phyloP scores from a whole-genome alignment of 2,888 invertebrate genomes.

The Hypolimnas misippus region DNA sequence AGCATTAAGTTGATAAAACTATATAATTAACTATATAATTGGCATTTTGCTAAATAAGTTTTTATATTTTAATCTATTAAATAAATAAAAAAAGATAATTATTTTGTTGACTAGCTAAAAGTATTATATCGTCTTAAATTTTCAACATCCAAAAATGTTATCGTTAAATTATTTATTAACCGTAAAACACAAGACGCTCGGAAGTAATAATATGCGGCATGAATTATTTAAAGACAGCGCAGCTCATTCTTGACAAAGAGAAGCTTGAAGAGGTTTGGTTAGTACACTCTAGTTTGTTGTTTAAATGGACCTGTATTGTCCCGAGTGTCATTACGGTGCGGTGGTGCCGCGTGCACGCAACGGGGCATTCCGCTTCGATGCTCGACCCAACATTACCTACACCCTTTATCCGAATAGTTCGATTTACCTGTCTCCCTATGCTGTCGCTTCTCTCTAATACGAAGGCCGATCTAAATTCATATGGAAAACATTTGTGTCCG shows the following conservation, averaged over 20 bases:
- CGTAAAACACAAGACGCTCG: conserved; percentile 37
- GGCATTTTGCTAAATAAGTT: no score
- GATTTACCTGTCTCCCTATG: conserved; percentile 70
- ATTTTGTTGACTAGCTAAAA: no score
- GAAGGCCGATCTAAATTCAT: conserved; percentile 79
- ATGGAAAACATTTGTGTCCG: conserved; percentile 77
- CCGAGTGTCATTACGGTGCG: conserved; percentile 37
- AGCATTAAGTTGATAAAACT: background rate
- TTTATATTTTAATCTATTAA: background rate
- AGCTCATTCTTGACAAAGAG: conserved; percentile 37
- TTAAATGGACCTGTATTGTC: conserved; percentile 28
- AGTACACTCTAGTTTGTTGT: conserved; percentile 35
- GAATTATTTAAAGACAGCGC: conserved; percentile 41
- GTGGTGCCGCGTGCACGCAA: conserved; percentile 52
- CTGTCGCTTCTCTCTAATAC: conserved; percentile 73
- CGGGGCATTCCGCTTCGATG: conserved; percentile 45
- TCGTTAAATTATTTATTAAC: conserved; percentile 35
- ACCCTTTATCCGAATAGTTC: conserved; percentile 66
- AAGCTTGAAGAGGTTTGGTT: conserved; percentile 38
- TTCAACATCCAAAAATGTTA: conserved; percentile 13
- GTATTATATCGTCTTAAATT: background rate
- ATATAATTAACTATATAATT: no score
- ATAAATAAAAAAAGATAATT: no score
- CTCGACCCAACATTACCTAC: conserved; percentile 53
- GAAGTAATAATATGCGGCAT: conserved; percentile 40